phyloP scores from a whole-genome alignment of 2,888 invertebrate species.

The Gymnocheta viridis region DNA sequence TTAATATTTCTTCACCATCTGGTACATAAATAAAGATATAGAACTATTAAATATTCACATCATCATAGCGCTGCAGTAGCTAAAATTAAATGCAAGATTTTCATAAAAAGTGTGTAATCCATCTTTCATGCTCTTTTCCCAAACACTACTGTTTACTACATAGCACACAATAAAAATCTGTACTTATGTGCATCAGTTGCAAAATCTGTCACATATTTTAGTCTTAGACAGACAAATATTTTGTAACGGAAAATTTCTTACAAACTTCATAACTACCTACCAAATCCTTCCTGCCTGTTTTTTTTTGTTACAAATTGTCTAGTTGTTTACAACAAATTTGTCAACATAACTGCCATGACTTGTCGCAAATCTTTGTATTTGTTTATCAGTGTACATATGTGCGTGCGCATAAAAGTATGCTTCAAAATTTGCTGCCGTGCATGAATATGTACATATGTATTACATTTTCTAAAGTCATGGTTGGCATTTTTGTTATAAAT shows the following conservation, averaged over 20 bases:
- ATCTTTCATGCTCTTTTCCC: background rate
- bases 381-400: conserved; percentile 1
- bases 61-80: too few relatives aligned
- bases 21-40: too few relatives aligned
- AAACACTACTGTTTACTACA: background rate
- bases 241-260: conserved; percentile 14
- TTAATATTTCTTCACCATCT: too few relatives aligned
- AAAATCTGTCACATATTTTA: conserved; percentile 46
- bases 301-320: conserved; percentile 1
- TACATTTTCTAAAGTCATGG: conserved; percentile 28
- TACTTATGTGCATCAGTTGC: conserved; percentile 2
- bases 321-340: conserved; percentile 66
- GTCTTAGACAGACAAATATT: conserved; percentile 38
- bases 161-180: background rate
- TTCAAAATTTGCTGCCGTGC: conserved; percentile 17
- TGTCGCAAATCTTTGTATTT: conserved; percentile 50
- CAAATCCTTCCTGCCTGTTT: background rate
- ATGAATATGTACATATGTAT: conserved; percentile 11
- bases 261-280: background rate
- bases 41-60: too few relatives aligned
- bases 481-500: conserved; percentile 22
- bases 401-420: conserved; percentile 24
- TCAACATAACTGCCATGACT: conserved; percentile 62
- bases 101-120: background rate
- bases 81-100: too few relatives aligned